These are phyloP conservation scores for Nerophis lumbriciformis DNA, from an alignment of 2,113 vertebrate species.

Conservation along the genomic window DNA sequence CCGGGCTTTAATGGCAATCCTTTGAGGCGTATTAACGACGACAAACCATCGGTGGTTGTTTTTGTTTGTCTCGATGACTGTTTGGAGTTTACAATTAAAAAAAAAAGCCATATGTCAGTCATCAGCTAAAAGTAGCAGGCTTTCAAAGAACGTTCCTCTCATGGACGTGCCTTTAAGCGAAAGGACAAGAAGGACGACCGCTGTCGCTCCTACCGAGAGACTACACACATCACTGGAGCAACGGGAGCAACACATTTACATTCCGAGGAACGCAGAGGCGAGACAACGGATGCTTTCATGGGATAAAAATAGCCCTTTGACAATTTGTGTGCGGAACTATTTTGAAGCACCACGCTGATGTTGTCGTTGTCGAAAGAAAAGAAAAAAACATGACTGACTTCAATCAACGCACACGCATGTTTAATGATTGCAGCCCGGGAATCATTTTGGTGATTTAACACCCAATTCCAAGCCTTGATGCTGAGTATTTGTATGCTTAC, in stretches of 20 bases:
- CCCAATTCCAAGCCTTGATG: too few species aligned
- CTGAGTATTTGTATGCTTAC: too few species aligned
- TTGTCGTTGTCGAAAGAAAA: background rate
- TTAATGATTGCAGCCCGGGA: conserved; percentile 5
- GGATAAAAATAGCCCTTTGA: conserved; percentile 61
- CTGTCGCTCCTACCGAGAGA: conserved; percentile 58
- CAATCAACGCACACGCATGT: conserved; percentile 5
- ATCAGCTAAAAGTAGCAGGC: conserved; percentile 63
- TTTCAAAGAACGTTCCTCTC: conserved; percentile 51
- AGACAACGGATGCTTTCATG: conserved; percentile 52
- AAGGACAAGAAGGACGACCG: conserved; percentile 61
- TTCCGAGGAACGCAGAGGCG: conserved; percentile 36
- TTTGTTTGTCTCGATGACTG: conserved; percentile 61
- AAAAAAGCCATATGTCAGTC: conserved; percentile 64
- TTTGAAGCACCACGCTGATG: conserved; percentile 26
- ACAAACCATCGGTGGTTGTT: conserved; percentile 69
- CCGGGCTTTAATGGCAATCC: conserved; percentile 52
- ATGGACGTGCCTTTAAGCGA: conserved; percentile 53
- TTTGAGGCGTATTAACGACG: conserved; percentile 66
- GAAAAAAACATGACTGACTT: background rate
- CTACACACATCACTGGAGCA: conserved; percentile 44
- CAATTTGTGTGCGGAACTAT: conserved; percentile 33
- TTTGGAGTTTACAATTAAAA: conserved; percentile 57
- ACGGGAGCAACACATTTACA: conserved; percentile 35
- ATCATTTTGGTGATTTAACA: too few species aligned